These are phyloP conservation scores for Atopsyche davidsoni DNA, from an alignment of 1,140 invertebrate species.

Conservation along the genomic window DNA sequence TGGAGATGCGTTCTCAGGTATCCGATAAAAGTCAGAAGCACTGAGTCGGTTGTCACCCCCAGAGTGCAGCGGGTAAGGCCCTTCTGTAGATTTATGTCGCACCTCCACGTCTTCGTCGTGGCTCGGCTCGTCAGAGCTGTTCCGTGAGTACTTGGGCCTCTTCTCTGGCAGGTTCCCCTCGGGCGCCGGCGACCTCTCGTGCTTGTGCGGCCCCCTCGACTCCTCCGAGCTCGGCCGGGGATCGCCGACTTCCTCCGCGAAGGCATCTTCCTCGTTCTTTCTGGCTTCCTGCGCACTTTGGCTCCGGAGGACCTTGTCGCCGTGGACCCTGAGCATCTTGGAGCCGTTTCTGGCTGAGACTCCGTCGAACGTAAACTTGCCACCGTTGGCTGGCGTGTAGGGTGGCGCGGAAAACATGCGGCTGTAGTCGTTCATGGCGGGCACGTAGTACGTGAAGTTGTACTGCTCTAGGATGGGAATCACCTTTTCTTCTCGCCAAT, in stretches of 20 bases:
- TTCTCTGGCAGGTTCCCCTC: conserved; percentile 38
- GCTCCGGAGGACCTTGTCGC: not conserved
- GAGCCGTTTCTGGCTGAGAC: conserved; percentile 27
- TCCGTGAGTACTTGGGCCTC: conserved; percentile 22
- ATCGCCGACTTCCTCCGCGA: not conserved
- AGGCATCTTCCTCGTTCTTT: not conserved
- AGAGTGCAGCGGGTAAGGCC: conserved; percentile 15
- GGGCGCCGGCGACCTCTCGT: conserved; percentile 40
- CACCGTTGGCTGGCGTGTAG: conserved; percentile 32
- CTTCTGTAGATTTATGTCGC: conserved; percentile 8
- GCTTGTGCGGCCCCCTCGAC: conserved; percentile 30
- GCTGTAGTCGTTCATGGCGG: conserved; percentile 48
- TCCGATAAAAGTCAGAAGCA: conserved; percentile 46
- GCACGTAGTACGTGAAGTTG: conserved; percentile 48
- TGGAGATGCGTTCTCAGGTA: conserved; percentile 43
- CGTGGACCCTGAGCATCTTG: not conserved
- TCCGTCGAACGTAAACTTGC: conserved; percentile 20
- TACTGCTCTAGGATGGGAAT: conserved; percentile 39
- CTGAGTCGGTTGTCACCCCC: conserved; percentile 35
- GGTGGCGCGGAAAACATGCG: conserved; percentile 46
- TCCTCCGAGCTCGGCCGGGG: not conserved
- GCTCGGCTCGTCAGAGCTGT: conserved; percentile 11
- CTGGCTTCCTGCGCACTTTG: not conserved
- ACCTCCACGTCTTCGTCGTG: conserved; percentile 23
- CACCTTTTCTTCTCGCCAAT: conserved; percentile 36